These are phyloP conservation scores for Tachina fera DNA, from an alignment of 2,888 invertebrate genomes.

Conservation along the genomic window DNA sequence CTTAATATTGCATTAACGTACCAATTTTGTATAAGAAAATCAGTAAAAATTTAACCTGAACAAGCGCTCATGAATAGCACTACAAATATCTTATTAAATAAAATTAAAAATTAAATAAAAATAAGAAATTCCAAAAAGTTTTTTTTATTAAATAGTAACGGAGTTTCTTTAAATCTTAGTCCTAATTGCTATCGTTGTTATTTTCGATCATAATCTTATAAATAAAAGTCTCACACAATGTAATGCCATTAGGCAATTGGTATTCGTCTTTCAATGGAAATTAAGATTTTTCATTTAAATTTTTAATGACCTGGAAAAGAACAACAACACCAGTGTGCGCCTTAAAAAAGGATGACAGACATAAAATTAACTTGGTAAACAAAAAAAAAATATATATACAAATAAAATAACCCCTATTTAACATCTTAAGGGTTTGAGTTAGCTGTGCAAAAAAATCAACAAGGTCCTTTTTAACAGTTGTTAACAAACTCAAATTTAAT, in stretches of 20 bases:
- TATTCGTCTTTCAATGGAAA: conserved; percentile 18
- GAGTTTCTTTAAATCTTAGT: no score
- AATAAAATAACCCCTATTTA: not conserved
- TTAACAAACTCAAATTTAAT: conserved; percentile 4
- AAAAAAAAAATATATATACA: not conserved
- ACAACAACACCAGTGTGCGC: not conserved
- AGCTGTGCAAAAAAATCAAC: conserved; percentile 26
- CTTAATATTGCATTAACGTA: no score
- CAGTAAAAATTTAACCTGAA: no score
- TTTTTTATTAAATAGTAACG: no score
- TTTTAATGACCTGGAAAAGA: not conserved
- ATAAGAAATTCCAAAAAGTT: no score
- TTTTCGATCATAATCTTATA: no score
- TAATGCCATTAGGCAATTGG: not conserved
- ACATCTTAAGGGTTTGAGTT: conserved; percentile 45
- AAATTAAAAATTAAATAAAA: no score
- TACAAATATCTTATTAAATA: no score
- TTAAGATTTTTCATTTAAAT: not conserved
- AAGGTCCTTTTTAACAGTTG: conserved; percentile 5
- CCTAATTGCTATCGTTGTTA: no score
- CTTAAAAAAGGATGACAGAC: conserved; percentile 46
- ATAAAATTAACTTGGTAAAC: conserved; percentile 44
- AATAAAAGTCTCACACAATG: no score
- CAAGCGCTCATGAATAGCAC: no score
- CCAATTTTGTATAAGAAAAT: no score